These are phyloP conservation scores for Astropecten irregularis DNA, from an alignment of 53 echinoderm and acorn worm genomes.

Conservation along the genomic window DNA sequence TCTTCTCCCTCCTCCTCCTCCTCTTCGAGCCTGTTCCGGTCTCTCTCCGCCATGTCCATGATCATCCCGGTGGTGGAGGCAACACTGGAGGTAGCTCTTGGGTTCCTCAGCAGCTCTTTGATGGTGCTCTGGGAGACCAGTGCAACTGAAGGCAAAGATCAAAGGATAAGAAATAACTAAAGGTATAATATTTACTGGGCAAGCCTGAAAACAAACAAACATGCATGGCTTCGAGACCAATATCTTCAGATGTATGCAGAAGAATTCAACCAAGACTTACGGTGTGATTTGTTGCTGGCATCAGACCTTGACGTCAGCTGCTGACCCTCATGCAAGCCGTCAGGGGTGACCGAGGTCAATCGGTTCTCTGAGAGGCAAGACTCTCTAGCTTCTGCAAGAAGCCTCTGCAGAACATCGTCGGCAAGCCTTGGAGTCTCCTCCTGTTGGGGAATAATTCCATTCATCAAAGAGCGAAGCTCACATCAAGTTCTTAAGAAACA, in stretches of 20 bases:
- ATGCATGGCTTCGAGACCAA: no score
- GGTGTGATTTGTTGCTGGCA: not conserved
- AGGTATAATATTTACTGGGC: no score
- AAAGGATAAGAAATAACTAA: not conserved
- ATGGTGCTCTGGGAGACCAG: conserved; percentile 82
- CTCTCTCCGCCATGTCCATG: conserved; percentile 35
- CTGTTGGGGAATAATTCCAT: no score
- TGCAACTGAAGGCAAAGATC: conserved; percentile 39
- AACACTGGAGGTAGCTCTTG: conserved; percentile 75
- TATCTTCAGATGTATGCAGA: no score
- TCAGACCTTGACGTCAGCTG: conserved; percentile 28
- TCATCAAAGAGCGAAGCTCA: not conserved
- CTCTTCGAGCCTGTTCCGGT: not conserved
- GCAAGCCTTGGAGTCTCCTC: conserved; percentile 61
- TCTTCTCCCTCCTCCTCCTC: not conserved
- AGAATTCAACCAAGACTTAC: no score
- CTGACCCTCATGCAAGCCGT: conserved; percentile 16
- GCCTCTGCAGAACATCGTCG: conserved; percentile 67
- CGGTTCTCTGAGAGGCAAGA: conserved; percentile 36
- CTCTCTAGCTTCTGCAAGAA: conserved; percentile 84
- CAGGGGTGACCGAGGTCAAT: conserved; percentile 14
- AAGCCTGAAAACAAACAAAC: no score
- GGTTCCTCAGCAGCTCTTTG: conserved; percentile 87
- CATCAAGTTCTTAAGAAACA: no score
- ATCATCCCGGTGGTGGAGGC: conserved; percentile 36